Conservation (phyloP, 2,888 invertebrate species). For the Drosophila heteroneura region DNA sequence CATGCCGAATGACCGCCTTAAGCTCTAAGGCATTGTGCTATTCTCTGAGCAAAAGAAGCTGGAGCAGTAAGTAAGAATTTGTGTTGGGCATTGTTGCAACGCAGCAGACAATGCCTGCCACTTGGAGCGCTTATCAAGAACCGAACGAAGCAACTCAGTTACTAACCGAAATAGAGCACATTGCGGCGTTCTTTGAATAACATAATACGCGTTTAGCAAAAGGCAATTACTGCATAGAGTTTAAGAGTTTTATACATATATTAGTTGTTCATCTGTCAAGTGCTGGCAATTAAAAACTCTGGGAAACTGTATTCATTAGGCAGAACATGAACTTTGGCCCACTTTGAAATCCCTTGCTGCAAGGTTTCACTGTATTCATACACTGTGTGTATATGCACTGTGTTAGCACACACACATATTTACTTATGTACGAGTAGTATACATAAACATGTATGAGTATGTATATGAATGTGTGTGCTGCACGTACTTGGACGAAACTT, state of each 20-base stretch:
- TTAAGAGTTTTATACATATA: not conserved
- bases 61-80: not conserved
- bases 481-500: slow-evolving; percentile 53
- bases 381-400: not conserved
- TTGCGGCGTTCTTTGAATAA: not conserved
- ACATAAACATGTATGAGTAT: not conserved
- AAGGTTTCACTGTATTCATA: slow-evolving; percentile 3
- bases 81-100: not conserved
- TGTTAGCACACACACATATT: not conserved
- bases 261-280: not conserved
- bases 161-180: not conserved
- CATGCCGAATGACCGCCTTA: not conserved
- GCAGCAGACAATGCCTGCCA: too few relatives aligned
- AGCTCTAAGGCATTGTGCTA: not conserved
- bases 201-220: not conserved
- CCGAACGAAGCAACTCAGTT: not conserved
- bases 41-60: not conserved
- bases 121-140: not conserved
- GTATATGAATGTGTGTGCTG: not conserved
- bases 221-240: not conserved
- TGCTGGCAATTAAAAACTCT: slow-evolving; percentile 4
- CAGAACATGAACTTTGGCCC: slow-evolving; percentile 49
- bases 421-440: not conserved
- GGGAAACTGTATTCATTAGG: slow-evolving; percentile 41
- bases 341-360: slow-evolving; percentile 33